These are phyloP conservation scores for Mantis religiosa DNA, from an alignment of 2,888 invertebrate genomes.

Conservation along the genomic window DNA sequence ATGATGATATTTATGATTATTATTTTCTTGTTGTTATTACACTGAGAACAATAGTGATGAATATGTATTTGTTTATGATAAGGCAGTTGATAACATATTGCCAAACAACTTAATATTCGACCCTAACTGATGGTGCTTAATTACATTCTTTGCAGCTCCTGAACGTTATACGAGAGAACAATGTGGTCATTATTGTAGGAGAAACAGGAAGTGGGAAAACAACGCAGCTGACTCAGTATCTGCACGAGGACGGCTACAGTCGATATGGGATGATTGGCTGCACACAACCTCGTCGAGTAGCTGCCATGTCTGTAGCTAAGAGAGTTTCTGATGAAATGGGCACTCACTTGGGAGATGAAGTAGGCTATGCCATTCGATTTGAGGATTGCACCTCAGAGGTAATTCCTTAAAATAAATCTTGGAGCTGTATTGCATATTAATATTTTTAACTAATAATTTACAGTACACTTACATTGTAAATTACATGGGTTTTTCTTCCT, in stretches of 20 bases:
- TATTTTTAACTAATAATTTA: neutral
- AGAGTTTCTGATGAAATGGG: conserved; percentile 98
- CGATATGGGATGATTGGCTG: conserved; percentile 92
- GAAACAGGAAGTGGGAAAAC: conserved; percentile 97
- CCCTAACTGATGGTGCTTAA: too few relatives aligned
- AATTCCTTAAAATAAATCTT: conserved; percentile 24
- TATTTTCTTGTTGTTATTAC: too few relatives aligned
- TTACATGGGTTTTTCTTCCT: too few relatives aligned
- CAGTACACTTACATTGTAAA: neutral
- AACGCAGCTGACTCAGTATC: conserved; percentile 94
- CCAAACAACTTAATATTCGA: too few relatives aligned
- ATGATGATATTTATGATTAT: too few relatives aligned
- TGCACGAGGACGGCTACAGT: conserved; percentile 96
- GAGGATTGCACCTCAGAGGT: conserved; percentile 96
- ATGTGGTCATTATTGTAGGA: conserved; percentile 89
- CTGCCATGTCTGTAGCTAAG: conserved; percentile 99
- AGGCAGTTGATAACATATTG: too few relatives aligned
- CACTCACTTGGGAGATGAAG: conserved; percentile 81
- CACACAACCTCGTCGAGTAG: conserved; percentile 95
- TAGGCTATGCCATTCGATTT: conserved; percentile 99
- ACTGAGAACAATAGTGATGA: too few relatives aligned
- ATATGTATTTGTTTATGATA: too few relatives aligned
- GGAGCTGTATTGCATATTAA: neutral
- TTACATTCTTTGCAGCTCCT: conserved; percentile 52
- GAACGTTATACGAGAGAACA: conserved; percentile 89